Conservation (phyloP, 2,113 vertebrate species). For the Megalops atlanticus region DNA sequence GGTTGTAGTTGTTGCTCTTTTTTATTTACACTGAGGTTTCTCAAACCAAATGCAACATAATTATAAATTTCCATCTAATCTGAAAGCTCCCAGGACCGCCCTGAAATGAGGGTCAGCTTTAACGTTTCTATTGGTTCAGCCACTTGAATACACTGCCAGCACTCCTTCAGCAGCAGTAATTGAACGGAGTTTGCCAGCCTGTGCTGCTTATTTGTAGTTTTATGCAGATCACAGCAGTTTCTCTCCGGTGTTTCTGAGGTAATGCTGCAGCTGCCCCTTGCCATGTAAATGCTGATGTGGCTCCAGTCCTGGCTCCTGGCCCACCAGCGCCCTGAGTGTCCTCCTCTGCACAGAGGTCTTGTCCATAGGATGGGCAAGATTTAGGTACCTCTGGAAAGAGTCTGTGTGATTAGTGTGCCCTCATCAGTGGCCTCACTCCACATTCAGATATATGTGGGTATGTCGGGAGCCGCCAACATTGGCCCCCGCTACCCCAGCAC, state of each 20-base stretch:
- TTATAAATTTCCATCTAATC: constrained; percentile 24
- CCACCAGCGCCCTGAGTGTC: too few species aligned
- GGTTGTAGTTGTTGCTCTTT: background rate
- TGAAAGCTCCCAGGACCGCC: constrained; percentile 8
- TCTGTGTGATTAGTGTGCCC: too few species aligned
- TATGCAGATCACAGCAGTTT: constrained; percentile 40
- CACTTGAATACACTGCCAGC: constrained; percentile 33
- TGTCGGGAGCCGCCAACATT: too few species aligned
- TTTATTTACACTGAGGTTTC: constrained; percentile 7
- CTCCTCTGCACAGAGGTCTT: too few species aligned
- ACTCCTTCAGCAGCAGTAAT: constrained; percentile 30
- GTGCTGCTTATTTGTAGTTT: constrained; percentile 30
- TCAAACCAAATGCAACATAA: constrained; percentile 31
- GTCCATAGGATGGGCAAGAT: too few species aligned
- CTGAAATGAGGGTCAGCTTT: constrained; percentile 24
- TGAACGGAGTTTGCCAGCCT: constrained; percentile 22
- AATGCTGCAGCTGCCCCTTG: background rate
- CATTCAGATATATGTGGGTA: too few species aligned
- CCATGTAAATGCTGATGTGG: constrained; percentile 17
- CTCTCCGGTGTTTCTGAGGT: background rate
- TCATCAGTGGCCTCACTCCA: too few species aligned
- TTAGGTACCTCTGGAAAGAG: too few species aligned
- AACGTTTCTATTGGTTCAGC: constrained; percentile 31
- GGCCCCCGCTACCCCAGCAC: too few species aligned
- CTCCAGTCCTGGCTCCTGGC: background rate